phyloP scores from a whole-genome alignment of 2,797 vertebrate species.

The Falco cherrug region DNA sequence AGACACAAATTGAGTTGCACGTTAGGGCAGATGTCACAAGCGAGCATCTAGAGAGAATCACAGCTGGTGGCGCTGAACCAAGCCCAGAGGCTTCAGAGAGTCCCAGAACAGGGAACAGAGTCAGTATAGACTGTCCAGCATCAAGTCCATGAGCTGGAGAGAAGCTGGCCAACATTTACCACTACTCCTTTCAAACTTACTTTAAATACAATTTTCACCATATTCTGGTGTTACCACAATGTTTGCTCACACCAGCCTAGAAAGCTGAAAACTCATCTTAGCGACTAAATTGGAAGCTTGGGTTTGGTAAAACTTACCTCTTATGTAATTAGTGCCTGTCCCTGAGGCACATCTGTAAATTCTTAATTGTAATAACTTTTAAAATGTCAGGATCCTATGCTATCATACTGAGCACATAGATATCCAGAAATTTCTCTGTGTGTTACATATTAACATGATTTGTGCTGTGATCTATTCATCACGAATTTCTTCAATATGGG shows the following conservation, averaged over 20 bases:
- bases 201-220: background rate
- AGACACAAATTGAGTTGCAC: background rate
- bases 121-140: background rate
- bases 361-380: background rate
- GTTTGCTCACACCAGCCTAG: background rate
- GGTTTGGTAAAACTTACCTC: background rate
- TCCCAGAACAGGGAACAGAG: background rate
- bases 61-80: background rate
- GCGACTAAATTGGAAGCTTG: background rate
- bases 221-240: background rate
- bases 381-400: background rate
- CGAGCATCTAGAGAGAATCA: background rate
- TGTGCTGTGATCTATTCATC: background rate
- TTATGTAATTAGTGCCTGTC: background rate
- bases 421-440: background rate
- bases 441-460: background rate
- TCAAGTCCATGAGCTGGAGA: background rate
- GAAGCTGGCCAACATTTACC: background rate
- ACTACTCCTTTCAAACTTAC: background rate
- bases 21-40: background rate
- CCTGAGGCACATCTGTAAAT: background rate
- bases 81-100: background rate
- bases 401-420: background rate
- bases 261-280: background rate
- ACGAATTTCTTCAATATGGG: constrained; percentile 23